Conservation (phyloP, 1,140 invertebrate species). For the Bombus turneri region DNA sequence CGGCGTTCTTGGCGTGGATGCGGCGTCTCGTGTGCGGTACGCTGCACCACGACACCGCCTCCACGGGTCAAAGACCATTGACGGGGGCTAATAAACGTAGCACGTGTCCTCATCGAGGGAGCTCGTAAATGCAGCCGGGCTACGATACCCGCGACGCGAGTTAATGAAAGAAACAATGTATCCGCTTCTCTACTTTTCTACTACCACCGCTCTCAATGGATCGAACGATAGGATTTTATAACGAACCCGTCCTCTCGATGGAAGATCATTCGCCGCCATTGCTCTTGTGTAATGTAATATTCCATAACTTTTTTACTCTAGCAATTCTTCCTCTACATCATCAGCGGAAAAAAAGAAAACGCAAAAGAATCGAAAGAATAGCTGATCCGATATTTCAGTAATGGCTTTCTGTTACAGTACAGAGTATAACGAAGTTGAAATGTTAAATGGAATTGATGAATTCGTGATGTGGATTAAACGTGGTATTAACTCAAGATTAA, state of each 20-base stretch:
- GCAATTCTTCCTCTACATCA: neutral
- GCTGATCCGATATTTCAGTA: neutral
- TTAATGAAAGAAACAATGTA: constrained; percentile 64
- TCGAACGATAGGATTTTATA: constrained; percentile 30
- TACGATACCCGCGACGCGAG: constrained; percentile 40
- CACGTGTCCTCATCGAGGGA: constrained; percentile 49
- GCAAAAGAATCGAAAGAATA: neutral
- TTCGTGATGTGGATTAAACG: constrained; percentile 14
- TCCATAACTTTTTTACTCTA: neutral
- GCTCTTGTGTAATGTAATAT: constrained; percentile 23
- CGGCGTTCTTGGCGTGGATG: constrained; percentile 16
- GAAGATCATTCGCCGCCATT: neutral
- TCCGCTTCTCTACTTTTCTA: neutral
- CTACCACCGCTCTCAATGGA: neutral
- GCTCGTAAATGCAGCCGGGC: constrained; percentile 48
- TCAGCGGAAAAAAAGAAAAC: neutral
- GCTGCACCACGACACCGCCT: constrained; percentile 35
- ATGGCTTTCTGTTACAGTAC: neutral
- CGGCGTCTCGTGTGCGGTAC: constrained; percentile 8
- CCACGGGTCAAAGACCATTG: constrained; percentile 63
- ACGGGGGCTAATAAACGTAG: constrained; percentile 61
- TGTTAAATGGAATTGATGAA: constrained; percentile 15
- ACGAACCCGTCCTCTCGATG: neutral
- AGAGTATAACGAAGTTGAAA: neutral
- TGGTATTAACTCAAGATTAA: neutral